Evolutionary conservation across 2,797 vertebrate species (phyloP).

Genomic region (Ptychadena robeensis): DNA sequence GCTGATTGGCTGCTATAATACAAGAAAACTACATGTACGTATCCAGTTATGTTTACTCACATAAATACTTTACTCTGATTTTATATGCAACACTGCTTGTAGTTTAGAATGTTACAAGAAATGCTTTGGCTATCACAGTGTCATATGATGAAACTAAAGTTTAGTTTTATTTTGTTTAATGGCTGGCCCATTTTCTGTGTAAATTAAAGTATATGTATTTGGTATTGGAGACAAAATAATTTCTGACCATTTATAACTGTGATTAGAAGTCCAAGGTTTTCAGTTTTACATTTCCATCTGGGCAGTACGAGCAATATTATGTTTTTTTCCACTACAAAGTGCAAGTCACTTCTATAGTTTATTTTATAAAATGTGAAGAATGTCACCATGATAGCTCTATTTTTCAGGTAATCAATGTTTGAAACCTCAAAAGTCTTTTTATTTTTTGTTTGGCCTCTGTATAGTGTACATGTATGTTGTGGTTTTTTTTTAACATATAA

Average conservation of each 20-base stretch:
- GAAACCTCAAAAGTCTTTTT: no score
- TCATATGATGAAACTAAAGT: background rate
- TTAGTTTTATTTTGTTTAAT: conserved; percentile 9
- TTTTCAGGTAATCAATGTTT: background rate
- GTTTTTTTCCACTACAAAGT: background rate
- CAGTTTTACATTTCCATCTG: conserved; percentile 17
- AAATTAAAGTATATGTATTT: background rate
- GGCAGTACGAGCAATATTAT: background rate
- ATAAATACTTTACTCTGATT: background rate
- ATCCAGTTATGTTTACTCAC: background rate
- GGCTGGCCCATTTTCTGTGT: conserved; percentile 51
- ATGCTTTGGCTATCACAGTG: background rate
- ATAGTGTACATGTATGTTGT: background rate
- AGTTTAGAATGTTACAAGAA: background rate
- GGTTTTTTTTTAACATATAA: background rate
- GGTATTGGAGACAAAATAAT: conserved; percentile 30
- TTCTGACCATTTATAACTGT: conserved; percentile 28
- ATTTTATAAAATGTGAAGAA: background rate
- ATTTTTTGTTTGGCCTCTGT: no score
- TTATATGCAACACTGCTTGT: conserved; percentile 1
- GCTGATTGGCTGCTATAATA: background rate
- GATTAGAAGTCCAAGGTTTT: conserved; percentile 28
- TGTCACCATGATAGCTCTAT: background rate
- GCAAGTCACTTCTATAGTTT: background rate
- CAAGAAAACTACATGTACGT: background rate